Evolutionary conservation across 2,888 invertebrate genomes (phyloP), one percentile per base, ranked within the genome.

Genomic region (Eretmocerus hayati): DNA sequence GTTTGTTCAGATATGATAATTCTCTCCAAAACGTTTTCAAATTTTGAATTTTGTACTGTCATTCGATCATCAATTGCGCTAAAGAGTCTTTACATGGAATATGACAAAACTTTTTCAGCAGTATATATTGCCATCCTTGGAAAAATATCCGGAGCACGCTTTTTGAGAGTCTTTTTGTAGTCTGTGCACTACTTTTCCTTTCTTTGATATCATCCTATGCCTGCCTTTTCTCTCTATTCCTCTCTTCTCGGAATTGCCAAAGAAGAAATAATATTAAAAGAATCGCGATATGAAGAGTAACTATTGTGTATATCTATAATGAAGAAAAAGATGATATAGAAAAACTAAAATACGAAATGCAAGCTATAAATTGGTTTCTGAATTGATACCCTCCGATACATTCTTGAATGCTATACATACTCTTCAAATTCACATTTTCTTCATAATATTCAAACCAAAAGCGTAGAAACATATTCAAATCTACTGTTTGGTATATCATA

Each of bases 171-270:
- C n/a, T n/a, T n/a, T n/a, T n/a, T n/a, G n/a, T n/a, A n/a, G n/a
- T n/a, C n/a, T n/a, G n/a, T n/a, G n/a, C n/a, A n/a, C n/a, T n/a
- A n/a, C n/a, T n/a, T n/a, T n/a, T n/a, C n/a, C n/a, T n/a, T n/a
- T n/a, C n/a, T n/a, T n/a, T n/a, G 26, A 26, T 6, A 26, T 26
- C 26, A 26, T 26, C 26, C 26, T 11, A 26, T 11, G 26, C 26
- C 33, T 33, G 33, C 15, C 43, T 46, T 49, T 53, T 53, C 42
- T 53, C 48, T 50, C 48, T 42, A 49, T 50, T 53, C 48, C 53
- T 53, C 53, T 53, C 50, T 66, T 67, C 64, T 63, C 61, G 60
- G 59, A 64, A 63, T 66, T 65, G 62, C 62, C 62, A 62, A 68
- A 62, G 65, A 62, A 46, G 46, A 38, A 52, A 53, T 45, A 52